Conservation (phyloP, 2,797 vertebrate species). For the Mastacembelus armatus region DNA sequence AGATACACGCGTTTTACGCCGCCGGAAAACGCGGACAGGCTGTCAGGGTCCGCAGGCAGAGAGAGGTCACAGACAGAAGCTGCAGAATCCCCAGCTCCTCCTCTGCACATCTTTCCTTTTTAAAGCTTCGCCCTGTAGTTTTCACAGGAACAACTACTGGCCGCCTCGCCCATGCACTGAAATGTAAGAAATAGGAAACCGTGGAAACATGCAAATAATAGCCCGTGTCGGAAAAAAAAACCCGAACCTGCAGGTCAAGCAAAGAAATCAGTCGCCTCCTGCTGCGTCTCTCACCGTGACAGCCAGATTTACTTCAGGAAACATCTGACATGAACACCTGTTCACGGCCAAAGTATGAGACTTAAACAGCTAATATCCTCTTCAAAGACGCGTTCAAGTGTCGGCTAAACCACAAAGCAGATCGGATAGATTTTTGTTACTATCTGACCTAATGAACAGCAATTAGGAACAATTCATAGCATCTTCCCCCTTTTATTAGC, state of each 20-base stretch:
- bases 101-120: neutral
- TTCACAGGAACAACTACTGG: neutral
- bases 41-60: too few relatives aligned
- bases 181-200: slow-evolving; percentile 1
- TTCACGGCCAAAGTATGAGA: slow-evolving; percentile 9
- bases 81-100: neutral
- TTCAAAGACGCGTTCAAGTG: neutral
- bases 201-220: slow-evolving; percentile 3
- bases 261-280: neutral
- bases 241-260: slow-evolving; percentile 10
- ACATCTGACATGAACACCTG: slow-evolving; percentile 47
- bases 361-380: neutral
- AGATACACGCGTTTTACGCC: too few relatives aligned
- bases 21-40: neutral
- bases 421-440: too few relatives aligned
- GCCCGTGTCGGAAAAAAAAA: neutral
- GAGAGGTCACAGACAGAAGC: neutral
- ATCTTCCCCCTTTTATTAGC: too few relatives aligned
- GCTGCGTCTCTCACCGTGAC: slow-evolving; percentile 13
- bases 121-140: neutral
- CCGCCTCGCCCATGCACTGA: neutral
- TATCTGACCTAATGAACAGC: too few relatives aligned
- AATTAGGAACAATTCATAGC: neutral
- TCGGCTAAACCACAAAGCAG: neutral
- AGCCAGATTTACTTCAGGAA: slow-evolving; percentile 18